These are phyloP conservation scores for Gymnoscelis rufifasciata DNA, from an alignment of 2,888 invertebrate species.

Conservation along the genomic window DNA sequence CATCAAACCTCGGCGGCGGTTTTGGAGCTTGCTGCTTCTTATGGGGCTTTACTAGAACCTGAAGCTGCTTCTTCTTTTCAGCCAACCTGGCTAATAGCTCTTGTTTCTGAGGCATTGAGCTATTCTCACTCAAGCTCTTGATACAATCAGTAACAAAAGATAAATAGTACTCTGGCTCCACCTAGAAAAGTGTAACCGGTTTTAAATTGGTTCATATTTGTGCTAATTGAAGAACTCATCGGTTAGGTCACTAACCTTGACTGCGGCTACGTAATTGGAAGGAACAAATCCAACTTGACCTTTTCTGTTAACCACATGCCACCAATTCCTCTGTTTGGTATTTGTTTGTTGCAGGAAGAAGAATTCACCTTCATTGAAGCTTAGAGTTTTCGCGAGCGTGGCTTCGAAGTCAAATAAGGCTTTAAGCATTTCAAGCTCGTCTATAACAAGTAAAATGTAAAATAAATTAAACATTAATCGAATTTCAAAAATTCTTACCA, in stretches of 20 bases:
- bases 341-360: conserved; percentile 89
- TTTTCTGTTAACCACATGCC: conserved; percentile 90
- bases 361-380: conserved; percentile 88
- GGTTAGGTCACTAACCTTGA: conserved; percentile 79
- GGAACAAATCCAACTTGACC: conserved; percentile 92
- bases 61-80: conserved; percentile 82
- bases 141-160: conserved; percentile 86
- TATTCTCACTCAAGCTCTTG: conserved; percentile 72
- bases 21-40: conserved; percentile 64
- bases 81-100: conserved; percentile 81
- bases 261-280: conserved; percentile 89
- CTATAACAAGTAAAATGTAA: no score
- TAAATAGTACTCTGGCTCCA: conserved; percentile 84
- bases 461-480: no score
- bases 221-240: conserved; percentile 30
- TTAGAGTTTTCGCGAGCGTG: conserved; percentile 89
- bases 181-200: conserved; percentile 54
- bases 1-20: conserved; percentile 65
- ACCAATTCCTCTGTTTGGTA: conserved; percentile 91
- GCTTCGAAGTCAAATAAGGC: conserved; percentile 91
- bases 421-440: conserved; percentile 88
- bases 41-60: conserved; percentile 53
- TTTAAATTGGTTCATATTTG: conserved; percentile 6
- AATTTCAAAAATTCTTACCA: conserved; percentile 31
- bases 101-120: conserved; percentile 73